Evolutionary conservation across 2,888 invertebrate species (phyloP).

Genomic region (Lymantria dispar): DNA sequence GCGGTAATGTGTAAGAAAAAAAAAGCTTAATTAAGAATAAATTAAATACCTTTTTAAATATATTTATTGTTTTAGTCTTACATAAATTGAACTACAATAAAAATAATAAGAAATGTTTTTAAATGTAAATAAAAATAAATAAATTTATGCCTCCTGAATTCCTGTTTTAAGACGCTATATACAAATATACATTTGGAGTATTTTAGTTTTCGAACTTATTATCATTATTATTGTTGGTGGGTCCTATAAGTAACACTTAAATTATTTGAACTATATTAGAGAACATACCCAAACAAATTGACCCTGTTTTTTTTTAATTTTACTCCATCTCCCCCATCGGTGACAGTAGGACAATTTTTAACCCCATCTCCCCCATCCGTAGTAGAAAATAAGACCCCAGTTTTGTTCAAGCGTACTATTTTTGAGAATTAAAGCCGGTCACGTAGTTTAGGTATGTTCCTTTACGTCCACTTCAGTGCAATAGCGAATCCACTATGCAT

Average conservation of each 20-base stretch:
- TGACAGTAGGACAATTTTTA: too few species aligned
- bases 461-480: not conserved
- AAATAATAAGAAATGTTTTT: slow-evolving; percentile 54
- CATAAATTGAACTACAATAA: slow-evolving; percentile 55
- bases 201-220: slow-evolving; percentile 8
- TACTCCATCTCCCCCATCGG: too few species aligned
- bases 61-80: slow-evolving; percentile 57
- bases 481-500: not conserved
- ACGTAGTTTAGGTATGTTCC: too few species aligned
- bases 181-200: slow-evolving; percentile 68
- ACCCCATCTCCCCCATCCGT: too few species aligned
- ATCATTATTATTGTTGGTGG: slow-evolving; percentile 43
- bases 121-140: slow-evolving; percentile 55
- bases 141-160: slow-evolving; percentile 73
- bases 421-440: too few species aligned
- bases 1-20: not conserved
- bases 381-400: too few species aligned
- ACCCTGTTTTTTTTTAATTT: too few species aligned
- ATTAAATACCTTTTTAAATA: slow-evolving; percentile 36
- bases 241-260: slow-evolving; percentile 21
- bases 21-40: slow-evolving; percentile 3
- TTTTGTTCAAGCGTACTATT: too few species aligned
- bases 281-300: too few species aligned
- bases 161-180: slow-evolving; percentile 57
- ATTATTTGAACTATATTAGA: slow-evolving; percentile 4